Conservation (phyloP, 2,797 vertebrate species). For the Lophius americanus region DNA sequence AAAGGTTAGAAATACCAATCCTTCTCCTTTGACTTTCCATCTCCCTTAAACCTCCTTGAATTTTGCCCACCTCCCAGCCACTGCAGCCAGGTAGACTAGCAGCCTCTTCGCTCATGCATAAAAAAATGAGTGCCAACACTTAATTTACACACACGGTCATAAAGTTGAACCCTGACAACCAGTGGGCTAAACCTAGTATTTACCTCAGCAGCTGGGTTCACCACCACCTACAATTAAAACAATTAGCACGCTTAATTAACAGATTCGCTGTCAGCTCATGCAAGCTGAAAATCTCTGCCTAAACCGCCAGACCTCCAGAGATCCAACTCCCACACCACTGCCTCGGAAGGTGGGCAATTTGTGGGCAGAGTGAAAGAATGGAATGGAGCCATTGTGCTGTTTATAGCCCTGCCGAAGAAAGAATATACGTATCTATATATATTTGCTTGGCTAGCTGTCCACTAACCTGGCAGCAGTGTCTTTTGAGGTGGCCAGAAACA, state of each 20-base stretch:
- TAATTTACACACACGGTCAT: conserved; percentile 20
- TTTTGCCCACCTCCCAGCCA: conserved; percentile 37
- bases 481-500: conserved; percentile 40
- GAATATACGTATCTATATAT: conserved; percentile 12
- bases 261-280: conserved; percentile 82
- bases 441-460: conserved; percentile 8
- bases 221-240: conserved; percentile 81
- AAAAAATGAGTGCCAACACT: conserved; percentile 26
- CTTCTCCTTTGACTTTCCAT: conserved; percentile 22
- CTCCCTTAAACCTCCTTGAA: conserved; percentile 15
- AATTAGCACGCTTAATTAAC: conserved; percentile 84
- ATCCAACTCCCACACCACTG: conserved; percentile 64
- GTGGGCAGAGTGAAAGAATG: conserved; percentile 10
- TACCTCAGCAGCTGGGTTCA: conserved; percentile 83
- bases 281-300: conserved; percentile 62
- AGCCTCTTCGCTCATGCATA: conserved; percentile 53
- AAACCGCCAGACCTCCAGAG: conserved; percentile 68
- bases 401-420: conserved; percentile 12
- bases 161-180: conserved; percentile 72
- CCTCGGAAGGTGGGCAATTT: conserved; percentile 69
- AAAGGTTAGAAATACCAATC: conserved; percentile 50
- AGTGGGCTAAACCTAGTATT: conserved; percentile 79
- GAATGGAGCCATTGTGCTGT: conserved; percentile 20
- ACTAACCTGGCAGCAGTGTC: conserved; percentile 39
- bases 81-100: conserved; percentile 18